A percentile compares a stretch with the other conserved stretches of the same genome.
Conservation (phyloP, 1,140 invertebrate species). For the Caenorhabditis brenneri region DNA sequence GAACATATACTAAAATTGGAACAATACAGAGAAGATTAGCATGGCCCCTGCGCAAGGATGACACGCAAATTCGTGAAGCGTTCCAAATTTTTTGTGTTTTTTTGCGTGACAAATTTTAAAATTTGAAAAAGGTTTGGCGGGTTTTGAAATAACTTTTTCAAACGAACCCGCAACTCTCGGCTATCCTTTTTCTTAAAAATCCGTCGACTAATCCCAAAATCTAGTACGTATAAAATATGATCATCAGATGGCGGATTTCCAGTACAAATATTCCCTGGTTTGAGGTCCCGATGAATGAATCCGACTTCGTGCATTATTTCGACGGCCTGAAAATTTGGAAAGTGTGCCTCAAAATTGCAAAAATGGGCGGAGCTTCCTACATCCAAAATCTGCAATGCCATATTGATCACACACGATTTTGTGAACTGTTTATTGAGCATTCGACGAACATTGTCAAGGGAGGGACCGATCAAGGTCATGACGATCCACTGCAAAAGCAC, state of each 20-base stretch:
- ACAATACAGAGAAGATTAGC: conserved; percentile 91
- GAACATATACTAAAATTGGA: conserved; percentile 75
- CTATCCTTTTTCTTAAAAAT: neutral
- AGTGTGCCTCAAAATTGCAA: neutral
- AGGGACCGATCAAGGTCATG: conserved; percentile 9
- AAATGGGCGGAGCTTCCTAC: neutral
- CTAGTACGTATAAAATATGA: neutral
- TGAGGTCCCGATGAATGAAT: conserved; percentile 29
- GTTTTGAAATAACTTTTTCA: too few relatives aligned
- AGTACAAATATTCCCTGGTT: conserved; percentile 9
- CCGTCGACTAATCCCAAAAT: conserved; percentile 29
- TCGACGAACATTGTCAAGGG: neutral
- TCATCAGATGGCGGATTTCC: neutral
- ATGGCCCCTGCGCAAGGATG: conserved; percentile 91
- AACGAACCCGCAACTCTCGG: neutral
- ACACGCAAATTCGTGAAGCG: conserved; percentile 88
- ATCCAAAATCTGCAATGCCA: conserved; percentile 14
- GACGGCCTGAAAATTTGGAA: neutral
- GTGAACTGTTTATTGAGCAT: neutral
- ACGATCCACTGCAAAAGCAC: neutral
- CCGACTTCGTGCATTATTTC: conserved; percentile 35
- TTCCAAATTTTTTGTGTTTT: conserved; percentile 76
- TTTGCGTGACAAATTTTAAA: too few relatives aligned
- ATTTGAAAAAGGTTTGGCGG: too few relatives aligned
- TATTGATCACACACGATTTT: neutral